Evolutionary conservation across 2,113 vertebrate species (phyloP), one percentile per base, ranked within the genome.

Genomic region (Morone saxatilis): DNA sequence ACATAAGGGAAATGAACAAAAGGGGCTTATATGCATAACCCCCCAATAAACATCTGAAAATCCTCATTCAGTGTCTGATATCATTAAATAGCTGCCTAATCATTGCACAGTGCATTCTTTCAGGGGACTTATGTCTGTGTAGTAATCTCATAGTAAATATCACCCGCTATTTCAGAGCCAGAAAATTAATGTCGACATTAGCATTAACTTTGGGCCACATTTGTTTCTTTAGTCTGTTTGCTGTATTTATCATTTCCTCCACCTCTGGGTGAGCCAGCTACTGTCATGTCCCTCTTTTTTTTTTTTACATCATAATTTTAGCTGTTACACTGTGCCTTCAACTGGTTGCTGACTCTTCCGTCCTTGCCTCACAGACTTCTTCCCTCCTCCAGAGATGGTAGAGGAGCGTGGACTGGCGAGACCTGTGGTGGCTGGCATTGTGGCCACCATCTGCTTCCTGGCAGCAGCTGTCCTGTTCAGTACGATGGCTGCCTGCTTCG

Each of bases 361-460:
- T 74, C 82, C 67, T 88, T 63, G 40, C 57, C 62, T 62, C 68
- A 31, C 94, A 99, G 98, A 99, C 82, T 95, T 98, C 93, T 99
- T 99, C 93, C 97, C 98, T 22, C 97, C 93, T 83, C 97, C 98
- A 51, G 98, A 99, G 94, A 73, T 99, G 95, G 96, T 96, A 1
- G 98, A 99, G 0, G 98, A 99, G 9, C 96, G 97, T 68, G 97
- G 98, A 60, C 95, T 99, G 91, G 97, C 98, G 0, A 96, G 98
- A 85, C 98, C 98, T 0, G 97, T 99, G 84, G 95, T 99, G 95
- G 98, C 98, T 13, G 98, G 98, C 78, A 98, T 99, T 2, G 98
- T 99, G 83, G 98, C 98, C 80, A 99, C 98, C 92, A 99, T 99
- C 93, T 99, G 98, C 93, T 99, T 99, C 94, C 93, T 99, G 93